Evolutionary conservation across 2,113 vertebrate genomes (phyloP).

Genomic region (Eupsittula cactorum): DNA sequence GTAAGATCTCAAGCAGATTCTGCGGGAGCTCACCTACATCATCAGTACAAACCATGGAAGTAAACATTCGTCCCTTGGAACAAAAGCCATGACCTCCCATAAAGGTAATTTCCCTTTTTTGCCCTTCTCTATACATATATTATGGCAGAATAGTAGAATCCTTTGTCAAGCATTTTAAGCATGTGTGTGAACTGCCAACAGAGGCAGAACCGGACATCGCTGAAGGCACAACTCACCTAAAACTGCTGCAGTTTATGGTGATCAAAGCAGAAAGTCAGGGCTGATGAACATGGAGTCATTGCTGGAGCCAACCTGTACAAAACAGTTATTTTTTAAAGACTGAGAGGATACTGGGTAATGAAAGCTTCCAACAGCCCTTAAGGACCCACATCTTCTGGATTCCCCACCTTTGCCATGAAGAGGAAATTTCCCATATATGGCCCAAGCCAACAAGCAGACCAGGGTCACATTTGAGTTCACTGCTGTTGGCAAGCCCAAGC

Average conservation of each 20-base stretch:
- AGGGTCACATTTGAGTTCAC: background rate
- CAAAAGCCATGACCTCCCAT: background rate
- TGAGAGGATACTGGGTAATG: background rate
- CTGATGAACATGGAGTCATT: background rate
- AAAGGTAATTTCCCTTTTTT: background rate
- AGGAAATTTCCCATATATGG: constrained; percentile 23
- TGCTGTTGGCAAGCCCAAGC: constrained; percentile 4
- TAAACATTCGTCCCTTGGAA: background rate
- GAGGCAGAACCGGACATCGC: accelerated
- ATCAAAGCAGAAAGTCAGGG: background rate
- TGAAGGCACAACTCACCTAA: background rate
- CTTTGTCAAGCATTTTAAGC: background rate
- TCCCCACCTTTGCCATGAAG: background rate
- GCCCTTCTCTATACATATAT: background rate
- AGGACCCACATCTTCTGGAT: background rate
- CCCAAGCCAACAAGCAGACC: background rate
- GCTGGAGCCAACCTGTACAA: background rate
- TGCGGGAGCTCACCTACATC: background rate
- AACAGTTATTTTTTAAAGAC: background rate
- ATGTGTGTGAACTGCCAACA: background rate
- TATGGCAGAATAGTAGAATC: background rate
- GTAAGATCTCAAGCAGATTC: background rate
- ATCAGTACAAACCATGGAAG: background rate
- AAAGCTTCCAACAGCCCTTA: background rate
- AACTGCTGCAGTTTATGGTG: background rate